Evolutionary conservation across 92 coral and sea anemone genomes (phyloP).

Genomic region (Paragorgia papillata): DNA sequence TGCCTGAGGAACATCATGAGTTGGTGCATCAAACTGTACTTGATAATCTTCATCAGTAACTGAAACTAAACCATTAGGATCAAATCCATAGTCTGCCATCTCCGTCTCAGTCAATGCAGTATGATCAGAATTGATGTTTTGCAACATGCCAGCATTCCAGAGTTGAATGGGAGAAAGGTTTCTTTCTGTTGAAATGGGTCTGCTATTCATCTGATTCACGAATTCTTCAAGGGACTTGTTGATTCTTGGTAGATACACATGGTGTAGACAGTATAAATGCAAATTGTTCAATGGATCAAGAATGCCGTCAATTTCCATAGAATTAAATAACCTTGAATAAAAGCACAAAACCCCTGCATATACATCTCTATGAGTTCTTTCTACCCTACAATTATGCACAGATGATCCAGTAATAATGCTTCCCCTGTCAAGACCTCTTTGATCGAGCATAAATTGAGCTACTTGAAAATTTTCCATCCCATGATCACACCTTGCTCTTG

Average conservation of each 20-base stretch:
- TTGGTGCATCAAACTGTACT: too few relatives aligned
- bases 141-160: conserved; percentile 62
- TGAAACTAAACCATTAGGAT: too few relatives aligned
- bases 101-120: too few relatives aligned
- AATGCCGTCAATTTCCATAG: conserved; percentile 56
- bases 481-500: conserved; percentile 52
- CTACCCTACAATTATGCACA: conserved; percentile 67
- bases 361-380: conserved; percentile 61
- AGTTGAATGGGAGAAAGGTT: conserved; percentile 53
- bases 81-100: too few relatives aligned
- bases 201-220: conserved; percentile 48
- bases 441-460: conserved; percentile 64
- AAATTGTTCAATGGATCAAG: conserved; percentile 64
- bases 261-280: conserved; percentile 38
- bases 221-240: conserved; percentile 37
- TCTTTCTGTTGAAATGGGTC: conserved; percentile 53
- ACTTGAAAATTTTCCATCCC: conserved; percentile 67
- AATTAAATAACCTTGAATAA: conserved; percentile 56
- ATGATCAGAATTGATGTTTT: too few relatives aligned
- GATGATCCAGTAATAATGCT: conserved; percentile 71
- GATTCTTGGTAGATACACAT: conserved; percentile 11
- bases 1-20: too few relatives aligned
- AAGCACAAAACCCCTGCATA: conserved; percentile 62
- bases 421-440: conserved; percentile 59
- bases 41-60: too few relatives aligned